phyloP scores from a whole-genome alignment of 2,113 vertebrate species.

The Pycnonotus jocosus region DNA sequence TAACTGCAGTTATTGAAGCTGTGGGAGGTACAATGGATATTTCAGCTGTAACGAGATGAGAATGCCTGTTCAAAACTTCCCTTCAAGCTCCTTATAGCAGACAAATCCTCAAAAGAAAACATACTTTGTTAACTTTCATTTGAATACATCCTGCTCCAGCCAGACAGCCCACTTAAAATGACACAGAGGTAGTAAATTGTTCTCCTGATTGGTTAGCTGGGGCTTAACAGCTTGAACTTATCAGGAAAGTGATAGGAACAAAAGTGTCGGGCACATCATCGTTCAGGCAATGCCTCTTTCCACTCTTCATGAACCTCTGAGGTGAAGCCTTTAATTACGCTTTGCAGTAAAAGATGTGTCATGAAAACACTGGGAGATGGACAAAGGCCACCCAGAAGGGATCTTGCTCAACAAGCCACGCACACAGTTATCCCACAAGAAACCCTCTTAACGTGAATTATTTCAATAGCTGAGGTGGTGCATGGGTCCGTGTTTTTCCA shows the following conservation, averaged over 20 bases:
- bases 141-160: constrained; percentile 11
- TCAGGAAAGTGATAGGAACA: background rate
- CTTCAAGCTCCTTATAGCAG: background rate
- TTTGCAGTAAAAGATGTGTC: background rate
- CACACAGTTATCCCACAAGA: background rate
- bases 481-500: background rate
- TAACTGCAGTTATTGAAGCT: background rate
- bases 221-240: background rate
- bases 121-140: constrained; percentile 34
- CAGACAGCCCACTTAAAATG: constrained; percentile 17
- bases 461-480: background rate
- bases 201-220: background rate
- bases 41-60: background rate
- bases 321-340: constrained; percentile 33
- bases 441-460: background rate
- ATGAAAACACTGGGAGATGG: background rate
- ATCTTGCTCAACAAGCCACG: background rate
- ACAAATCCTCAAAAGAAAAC: constrained; percentile 29
- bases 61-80: background rate
- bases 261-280: background rate
- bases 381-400: constrained; percentile 57
- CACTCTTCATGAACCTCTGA: background rate
- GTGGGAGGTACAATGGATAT: background rate
- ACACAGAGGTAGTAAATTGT: constrained; percentile 28
- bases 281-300: background rate